A percentile compares a stretch with the other conserved stretches of the same genome.
phyloP scores from a whole-genome alignment of 2,113 vertebrate species.

The Heterotis niloticus region DNA sequence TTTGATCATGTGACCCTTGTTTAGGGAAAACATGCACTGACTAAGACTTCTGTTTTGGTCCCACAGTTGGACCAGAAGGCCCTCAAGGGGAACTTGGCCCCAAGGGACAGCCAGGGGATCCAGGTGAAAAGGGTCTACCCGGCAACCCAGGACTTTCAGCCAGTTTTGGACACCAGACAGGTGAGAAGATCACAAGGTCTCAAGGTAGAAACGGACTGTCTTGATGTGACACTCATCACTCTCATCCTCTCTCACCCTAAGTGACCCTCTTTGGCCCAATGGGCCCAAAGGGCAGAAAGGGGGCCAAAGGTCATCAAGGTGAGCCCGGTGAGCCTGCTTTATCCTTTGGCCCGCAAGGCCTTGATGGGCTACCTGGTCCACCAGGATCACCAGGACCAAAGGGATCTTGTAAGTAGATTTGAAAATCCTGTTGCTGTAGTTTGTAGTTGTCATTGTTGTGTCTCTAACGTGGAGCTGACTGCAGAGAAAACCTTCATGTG shows the following conservation, averaged over 20 bases:
- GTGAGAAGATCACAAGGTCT: not conserved
- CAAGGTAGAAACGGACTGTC: not conserved
- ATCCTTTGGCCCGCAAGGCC: constrained; percentile 46
- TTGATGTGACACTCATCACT: not conserved
- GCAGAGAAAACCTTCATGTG: no score
- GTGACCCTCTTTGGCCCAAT: constrained; percentile 42
- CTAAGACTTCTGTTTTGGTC: not conserved
- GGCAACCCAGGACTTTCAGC: constrained; percentile 51
- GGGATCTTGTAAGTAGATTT: constrained; percentile 56
- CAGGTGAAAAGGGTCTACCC: constrained; percentile 52
- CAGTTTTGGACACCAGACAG: constrained; percentile 25
- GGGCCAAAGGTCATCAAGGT: constrained; percentile 55
- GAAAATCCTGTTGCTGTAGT: not conserved
- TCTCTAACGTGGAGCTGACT: no score
- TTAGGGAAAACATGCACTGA: not conserved
- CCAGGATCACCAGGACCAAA: constrained; percentile 52
- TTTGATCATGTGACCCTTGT: not conserved
- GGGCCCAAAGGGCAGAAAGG: constrained; percentile 53
- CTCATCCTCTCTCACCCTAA: constrained; percentile 21
- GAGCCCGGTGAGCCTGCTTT: constrained; percentile 53
- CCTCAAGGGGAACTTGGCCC: constrained; percentile 51
- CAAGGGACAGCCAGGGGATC: constrained; percentile 49
- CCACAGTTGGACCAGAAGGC: constrained; percentile 1
- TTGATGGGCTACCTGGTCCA: constrained; percentile 44
- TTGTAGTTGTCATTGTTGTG: no score